phyloP scores from a whole-genome alignment of 2,888 invertebrate genomes.

The Pyrochroa serraticornis region DNA sequence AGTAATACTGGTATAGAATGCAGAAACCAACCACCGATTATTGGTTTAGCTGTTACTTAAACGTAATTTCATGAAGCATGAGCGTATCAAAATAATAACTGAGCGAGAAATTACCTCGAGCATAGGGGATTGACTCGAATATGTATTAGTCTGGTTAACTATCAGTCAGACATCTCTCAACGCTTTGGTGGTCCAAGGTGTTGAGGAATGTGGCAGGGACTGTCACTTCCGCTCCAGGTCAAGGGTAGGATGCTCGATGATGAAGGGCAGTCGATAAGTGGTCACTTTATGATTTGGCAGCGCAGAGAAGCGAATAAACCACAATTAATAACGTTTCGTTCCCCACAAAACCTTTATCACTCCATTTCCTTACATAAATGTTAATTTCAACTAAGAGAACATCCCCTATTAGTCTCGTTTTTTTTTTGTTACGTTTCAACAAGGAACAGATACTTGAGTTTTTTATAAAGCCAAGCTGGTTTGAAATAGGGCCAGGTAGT shows the following conservation, averaged over 20 bases:
- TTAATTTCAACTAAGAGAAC: no score
- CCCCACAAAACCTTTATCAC: no score
- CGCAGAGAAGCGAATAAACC: no score
- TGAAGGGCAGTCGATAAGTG: slow-evolving; percentile 8
- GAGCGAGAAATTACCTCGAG: slow-evolving; percentile 6
- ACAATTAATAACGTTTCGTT: no score
- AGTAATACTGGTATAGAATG: no score
- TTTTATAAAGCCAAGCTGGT: no score
- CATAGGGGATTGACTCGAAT: slow-evolving; percentile 11
- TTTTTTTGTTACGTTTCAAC: no score
- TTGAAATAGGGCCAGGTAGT: no score
- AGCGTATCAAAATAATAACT: slow-evolving; percentile 14
- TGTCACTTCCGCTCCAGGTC: slow-evolving; percentile 29
- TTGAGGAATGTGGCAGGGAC: slow-evolving; percentile 29
- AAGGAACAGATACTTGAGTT: no score
- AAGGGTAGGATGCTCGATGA: slow-evolving; percentile 25
- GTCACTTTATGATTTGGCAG: slow-evolving; percentile 9
- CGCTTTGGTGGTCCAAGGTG: slow-evolving; percentile 32
- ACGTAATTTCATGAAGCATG: slow-evolving; percentile 10
- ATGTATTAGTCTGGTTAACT: slow-evolving; percentile 19
- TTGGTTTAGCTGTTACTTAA: slow-evolving; percentile 6
- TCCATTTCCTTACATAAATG: no score
- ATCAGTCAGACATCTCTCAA: slow-evolving; percentile 28
- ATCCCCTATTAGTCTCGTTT: no score
- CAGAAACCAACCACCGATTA: not conserved